phyloP scores from a whole-genome alignment of 2,113 vertebrate genomes.

The Cebidichthys violaceus region DNA sequence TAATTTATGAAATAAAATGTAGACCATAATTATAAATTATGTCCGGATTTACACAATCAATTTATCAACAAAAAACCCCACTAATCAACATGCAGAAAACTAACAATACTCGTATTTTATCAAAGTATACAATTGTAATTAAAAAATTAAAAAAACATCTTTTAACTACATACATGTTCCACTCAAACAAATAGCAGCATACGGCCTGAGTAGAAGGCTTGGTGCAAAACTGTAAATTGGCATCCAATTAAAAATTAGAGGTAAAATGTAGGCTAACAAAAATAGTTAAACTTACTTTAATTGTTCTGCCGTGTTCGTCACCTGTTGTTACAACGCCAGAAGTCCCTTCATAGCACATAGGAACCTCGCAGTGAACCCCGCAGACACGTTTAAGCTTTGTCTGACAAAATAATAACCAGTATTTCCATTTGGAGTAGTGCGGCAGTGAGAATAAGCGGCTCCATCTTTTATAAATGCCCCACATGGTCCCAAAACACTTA shows the following conservation, averaged over 20 bases:
- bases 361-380: background rate
- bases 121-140: background rate
- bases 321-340: conserved; percentile 66
- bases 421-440: conserved; percentile 12
- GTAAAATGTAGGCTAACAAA: background rate
- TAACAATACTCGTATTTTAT: background rate
- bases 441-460: conserved; percentile 34
- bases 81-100: background rate
- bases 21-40: background rate
- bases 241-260: background rate
- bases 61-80: background rate
- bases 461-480: conserved; percentile 62
- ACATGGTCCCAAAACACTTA: conserved; percentile 64
- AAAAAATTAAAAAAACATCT: too few relatives aligned
- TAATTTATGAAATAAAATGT: background rate
- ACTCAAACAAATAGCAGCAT: background rate
- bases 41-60: background rate
- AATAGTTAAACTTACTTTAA: conserved; percentile 55
- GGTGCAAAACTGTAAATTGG: background rate
- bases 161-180: background rate
- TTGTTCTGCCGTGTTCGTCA: conserved; percentile 40
- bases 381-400: background rate
- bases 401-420: background rate
- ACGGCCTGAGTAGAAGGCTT: background rate
- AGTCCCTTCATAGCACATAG: background rate